Conservation (phyloP, 1,140 invertebrate species). For the Cydia strobilella region DNA sequence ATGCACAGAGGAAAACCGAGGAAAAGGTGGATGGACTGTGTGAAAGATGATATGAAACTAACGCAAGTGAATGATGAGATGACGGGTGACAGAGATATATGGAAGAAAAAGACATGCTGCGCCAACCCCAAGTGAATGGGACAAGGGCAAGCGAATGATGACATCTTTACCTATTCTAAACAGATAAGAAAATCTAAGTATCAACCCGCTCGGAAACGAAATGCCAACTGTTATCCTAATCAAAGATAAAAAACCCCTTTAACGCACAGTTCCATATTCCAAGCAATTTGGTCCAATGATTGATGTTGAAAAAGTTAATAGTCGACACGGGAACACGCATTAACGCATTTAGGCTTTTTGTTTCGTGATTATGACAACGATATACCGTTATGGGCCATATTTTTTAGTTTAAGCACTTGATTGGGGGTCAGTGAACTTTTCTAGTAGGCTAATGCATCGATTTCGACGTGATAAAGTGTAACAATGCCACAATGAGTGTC, state of each 20-base stretch:
- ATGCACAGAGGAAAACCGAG: too few species aligned
- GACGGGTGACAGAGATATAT: too few species aligned
- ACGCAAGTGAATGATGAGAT: too few species aligned
- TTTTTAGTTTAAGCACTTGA: background rate
- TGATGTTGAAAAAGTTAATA: slow-evolving; percentile 41
- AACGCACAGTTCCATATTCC: slow-evolving; percentile 33
- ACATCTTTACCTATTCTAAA: too few species aligned
- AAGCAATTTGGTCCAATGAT: slow-evolving; percentile 38
- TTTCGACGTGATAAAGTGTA: background rate
- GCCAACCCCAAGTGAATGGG: too few species aligned
- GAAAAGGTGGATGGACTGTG: too few species aligned
- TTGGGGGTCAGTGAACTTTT: background rate
- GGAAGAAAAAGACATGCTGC: too few species aligned
- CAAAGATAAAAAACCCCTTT: background rate
- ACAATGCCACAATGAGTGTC: background rate
- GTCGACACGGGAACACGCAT: slow-evolving; percentile 35
- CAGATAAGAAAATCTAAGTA: too few species aligned
- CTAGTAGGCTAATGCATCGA: background rate
- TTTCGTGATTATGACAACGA: slow-evolving; percentile 23
- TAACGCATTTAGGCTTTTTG: slow-evolving; percentile 34
- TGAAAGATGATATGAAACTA: too few species aligned
- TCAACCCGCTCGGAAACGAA: background rate
- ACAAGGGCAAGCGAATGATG: too few species aligned
- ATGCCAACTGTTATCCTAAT: slow-evolving; percentile 5
- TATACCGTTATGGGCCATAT: slow-evolving; percentile 1